Evolutionary conservation across 2,113 vertebrate species (phyloP), one percentile per base, ranked within the genome.

Genomic region (Bucco capensis): DNA sequence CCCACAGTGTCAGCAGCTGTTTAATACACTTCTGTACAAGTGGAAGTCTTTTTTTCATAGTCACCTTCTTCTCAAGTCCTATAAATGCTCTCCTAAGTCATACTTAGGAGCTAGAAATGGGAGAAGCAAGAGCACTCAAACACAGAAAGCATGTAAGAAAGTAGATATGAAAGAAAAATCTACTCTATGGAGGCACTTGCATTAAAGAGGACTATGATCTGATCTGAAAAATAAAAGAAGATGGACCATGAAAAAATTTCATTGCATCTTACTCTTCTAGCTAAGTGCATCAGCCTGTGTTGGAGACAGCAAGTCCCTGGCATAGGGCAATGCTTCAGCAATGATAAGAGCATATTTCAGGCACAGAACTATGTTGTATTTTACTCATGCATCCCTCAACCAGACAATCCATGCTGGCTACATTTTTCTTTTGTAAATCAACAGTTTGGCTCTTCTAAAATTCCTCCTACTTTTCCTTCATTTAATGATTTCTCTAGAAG

Each of bases 401-500:
- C 38, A 76, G 42, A 83, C 47, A 64, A 54, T 42, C 53, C 49
- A 35, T 5, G 27, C 47, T 92, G 53, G 56, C 57, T 78, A 51
- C 21, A 18, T 88, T 90, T 58, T 79, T 87, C 54, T 92, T 86
- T 54, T 53, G 42, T 46, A 79, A 65, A 80, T 77, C 57, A 88
- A 65, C 53, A 33, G 82, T 77, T 89, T 73, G n/a, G 24, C 35
- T 38, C 24, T 80, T 44, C 66, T 75, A 24, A 66, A 9, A 44
- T 56, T 69, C 28, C 12, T 76, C 14, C 86, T 70, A 61, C 33
- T 85, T 87, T 73, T 71, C 15, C 42, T 90, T 93, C 49, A 51
- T 85, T 88, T 86, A 88, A 83, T 74, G 40, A 42, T 87, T 93
- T 86, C 51, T 91, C 31, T 61, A 78, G 40, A 83, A 95, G 16